Conservation (phyloP, 2,113 vertebrate species). For the Myiopsitta monachus region DNA sequence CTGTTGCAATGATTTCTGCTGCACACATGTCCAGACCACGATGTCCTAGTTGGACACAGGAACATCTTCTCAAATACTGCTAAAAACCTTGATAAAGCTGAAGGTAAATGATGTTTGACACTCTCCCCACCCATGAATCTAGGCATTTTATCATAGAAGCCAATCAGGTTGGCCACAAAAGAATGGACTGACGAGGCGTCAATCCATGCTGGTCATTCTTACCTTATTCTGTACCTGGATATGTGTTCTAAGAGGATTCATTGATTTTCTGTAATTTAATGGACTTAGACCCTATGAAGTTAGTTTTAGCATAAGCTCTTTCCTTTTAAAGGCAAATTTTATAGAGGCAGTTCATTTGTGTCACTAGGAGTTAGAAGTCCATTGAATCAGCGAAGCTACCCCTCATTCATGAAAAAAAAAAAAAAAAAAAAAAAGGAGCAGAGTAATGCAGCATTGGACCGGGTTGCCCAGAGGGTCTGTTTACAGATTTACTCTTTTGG, state of each 20-base stretch:
- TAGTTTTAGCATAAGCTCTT: neutral
- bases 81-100: neutral
- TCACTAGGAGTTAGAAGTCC: neutral
- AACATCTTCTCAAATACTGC: neutral
- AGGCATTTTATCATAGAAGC: neutral
- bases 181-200: neutral
- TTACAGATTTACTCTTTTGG: neutral
- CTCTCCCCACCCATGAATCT: neutral
- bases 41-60: neutral
- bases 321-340: neutral
- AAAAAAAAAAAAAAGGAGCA: neutral
- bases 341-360: neutral
- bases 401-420: neutral
- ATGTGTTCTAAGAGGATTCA: neutral
- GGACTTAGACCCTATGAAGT: neutral
- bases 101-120: neutral
- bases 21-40: neutral
- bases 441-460: neutral
- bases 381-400: neutral
- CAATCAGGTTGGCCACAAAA: neutral
- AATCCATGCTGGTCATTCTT: neutral
- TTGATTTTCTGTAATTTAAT: neutral
- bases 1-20: neutral
- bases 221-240: neutral
- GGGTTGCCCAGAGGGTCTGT: neutral